Base-by-base conservation (phyloP, 2,888 invertebrate species). In the Galeruca laticollis region DNA sequence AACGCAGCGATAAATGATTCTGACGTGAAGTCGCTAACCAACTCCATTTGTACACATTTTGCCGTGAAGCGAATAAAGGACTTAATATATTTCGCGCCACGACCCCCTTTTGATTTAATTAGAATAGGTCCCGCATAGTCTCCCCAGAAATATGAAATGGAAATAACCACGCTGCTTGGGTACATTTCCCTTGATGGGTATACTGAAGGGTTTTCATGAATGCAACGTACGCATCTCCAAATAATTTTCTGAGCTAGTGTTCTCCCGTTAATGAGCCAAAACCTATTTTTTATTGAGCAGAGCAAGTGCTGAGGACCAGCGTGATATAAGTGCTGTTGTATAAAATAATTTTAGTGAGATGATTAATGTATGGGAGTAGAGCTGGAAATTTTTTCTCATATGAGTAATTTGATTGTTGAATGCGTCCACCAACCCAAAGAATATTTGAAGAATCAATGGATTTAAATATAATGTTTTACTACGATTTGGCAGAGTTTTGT, bases 211-310 rank as follows among this genome's bases (percentile, higher is more conserved):
- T 60, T 60, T 52, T 18, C 54, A 21, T 35, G 35, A 57, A 40
- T 65, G 21, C 47, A 64, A 8, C 26, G 54, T 11, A 65, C 10
- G 35, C 60, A 67, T 43, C 60, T 60, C 20, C 37, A 61, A 21
- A 74, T 60, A n/a, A 65, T 63, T 54, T 68, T 21, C 61, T 56
- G 70, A 10, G 69, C 64, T 20, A 71, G 26, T 52, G 64, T 68
- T 35, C 70, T 60, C 47, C 71, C 76, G n/a, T 62, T 18, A 11
- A 75, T 51, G n/a, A n/a, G n/a, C n/a, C n/a, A n/a, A n/a, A n/a
- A n/a, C n/a, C n/a, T n/a, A n/a, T n/a, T n/a, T n/a, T 10, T 62
- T 10, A 78, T n/a, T n/a, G 70, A 52, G 10, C 60, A 37, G 40
- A 78, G 57, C 0, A 71, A 40, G 35, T 47, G 35, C 31, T 73